Base-by-base conservation (phyloP, 1,140 invertebrate species). In the Pectinophora gossypiella region DNA sequence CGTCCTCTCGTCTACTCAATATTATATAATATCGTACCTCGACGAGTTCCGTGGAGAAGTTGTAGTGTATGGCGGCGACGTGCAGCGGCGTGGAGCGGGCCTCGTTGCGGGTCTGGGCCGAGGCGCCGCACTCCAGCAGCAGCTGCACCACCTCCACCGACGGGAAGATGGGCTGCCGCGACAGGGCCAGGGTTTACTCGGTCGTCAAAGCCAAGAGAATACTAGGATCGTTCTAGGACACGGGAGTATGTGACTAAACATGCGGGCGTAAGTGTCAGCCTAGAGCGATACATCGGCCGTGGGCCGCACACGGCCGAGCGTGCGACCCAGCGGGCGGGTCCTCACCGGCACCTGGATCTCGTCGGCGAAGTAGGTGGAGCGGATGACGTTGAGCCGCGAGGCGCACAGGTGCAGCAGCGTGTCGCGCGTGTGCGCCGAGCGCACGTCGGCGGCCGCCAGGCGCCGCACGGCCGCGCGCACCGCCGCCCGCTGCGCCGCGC, bases 381-480 rank as follows among this genome's bases (percentile, higher is more conserved):
- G 93, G 43, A 96, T 92, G 1, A 93, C 92, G 83, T 96, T 96
- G 36, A 93, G 89, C 56, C 92, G 91, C 3, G 94, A 95, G 19
- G 95, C 94, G 55, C 92, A 93, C 44, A 96, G 85, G 87, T 97
- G 95, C 19, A 97, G 88, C 35, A 97, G 84, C 3, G 94, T 92
- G 72, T 96, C 95, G 40, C 92, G 92, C 10, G 91, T 92, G 38
- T 88, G 90, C n/a, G 92, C 90, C 60, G 92, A 94, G 54, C 91
- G 89, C 16, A 95, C 90, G 82, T 95, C 92, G 15, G 73, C 68
- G 16, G 64, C 50, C 40, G 88, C 75, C 20, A 95, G 81, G 23
- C 23, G 23, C 23, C 5, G 5, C 23, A 27, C 23, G 23, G 5
- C 5, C 5, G 5, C 5, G 5, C 23, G 23, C 23, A 27, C 23